phyloP scores from a whole-genome alignment of 1,140 invertebrate genomes.

The Penaeus japonicus region DNA sequence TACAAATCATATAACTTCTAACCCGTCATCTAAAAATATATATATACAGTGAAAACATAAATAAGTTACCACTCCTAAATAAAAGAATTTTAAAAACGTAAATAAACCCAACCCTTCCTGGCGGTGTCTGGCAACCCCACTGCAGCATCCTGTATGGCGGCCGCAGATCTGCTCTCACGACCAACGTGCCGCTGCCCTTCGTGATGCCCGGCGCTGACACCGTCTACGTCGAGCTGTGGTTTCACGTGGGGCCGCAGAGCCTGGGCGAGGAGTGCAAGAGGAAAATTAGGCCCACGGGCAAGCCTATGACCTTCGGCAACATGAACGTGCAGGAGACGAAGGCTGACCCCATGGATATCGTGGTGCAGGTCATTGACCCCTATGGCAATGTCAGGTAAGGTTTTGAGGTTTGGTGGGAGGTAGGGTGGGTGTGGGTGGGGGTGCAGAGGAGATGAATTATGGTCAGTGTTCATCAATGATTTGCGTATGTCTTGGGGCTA shows the following conservation, averaged over 20 bases:
- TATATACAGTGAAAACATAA: no score
- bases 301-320: slow-evolving; percentile 20
- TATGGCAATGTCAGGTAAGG: slow-evolving; percentile 25
- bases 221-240: slow-evolving; percentile 34
- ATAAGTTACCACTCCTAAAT: no score
- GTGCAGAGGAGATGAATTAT: neutral
- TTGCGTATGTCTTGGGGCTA: no score
- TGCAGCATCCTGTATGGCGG: neutral
- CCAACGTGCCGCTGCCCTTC: slow-evolving; percentile 39
- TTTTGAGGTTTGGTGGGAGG: no score
- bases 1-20: no score
- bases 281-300: neutral
- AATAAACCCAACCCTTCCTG: no score
- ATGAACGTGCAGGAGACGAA: slow-evolving; percentile 6
- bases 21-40: no score
- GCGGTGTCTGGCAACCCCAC: no score
- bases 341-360: slow-evolving; percentile 1
- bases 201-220: slow-evolving; percentile 32
- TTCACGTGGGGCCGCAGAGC: slow-evolving; percentile 31
- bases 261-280: neutral
- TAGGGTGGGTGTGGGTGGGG: neutral
- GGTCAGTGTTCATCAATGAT: no score
- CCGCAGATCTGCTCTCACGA: slow-evolving; percentile 24
- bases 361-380: slow-evolving; percentile 34
- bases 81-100: no score